Percentiles rank a stretch among this genome's conserved stretches.
Evolutionary conservation across 2,113 vertebrate genomes (phyloP).

Genomic region (Mustelus asterias): DNA sequence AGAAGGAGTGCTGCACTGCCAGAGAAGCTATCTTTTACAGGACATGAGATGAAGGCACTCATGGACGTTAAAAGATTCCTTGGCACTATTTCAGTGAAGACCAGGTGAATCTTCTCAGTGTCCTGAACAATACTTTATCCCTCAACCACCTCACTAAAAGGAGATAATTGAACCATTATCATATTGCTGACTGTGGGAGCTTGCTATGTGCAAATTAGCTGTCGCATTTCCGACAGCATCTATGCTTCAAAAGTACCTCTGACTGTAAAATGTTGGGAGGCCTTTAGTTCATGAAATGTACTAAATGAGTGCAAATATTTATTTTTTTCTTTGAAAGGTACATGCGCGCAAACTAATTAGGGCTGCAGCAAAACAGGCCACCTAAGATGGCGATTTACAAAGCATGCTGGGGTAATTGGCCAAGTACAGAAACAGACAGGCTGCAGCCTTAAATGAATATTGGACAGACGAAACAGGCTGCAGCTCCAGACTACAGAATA

Average conservation of each 20-base stretch:
- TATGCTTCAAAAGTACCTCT: background rate
- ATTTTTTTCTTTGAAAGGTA: background rate
- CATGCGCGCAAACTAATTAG: background rate
- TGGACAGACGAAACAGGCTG: no score
- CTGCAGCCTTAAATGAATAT: no score
- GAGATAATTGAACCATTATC: background rate
- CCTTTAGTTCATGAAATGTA: background rate
- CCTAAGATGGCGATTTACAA: no score
- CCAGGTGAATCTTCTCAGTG: background rate
- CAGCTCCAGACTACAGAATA: no score
- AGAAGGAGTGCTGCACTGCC: no score
- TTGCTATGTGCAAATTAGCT: background rate
- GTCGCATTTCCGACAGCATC: background rate
- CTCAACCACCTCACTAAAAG: background rate
- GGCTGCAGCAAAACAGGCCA: background rate
- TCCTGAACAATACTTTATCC: background rate
- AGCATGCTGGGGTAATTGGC: no score
- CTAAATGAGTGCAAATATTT: background rate
- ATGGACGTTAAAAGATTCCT: background rate
- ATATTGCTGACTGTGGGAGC: background rate
- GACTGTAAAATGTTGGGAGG: background rate
- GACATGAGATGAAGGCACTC: background rate
- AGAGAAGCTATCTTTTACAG: background rate
- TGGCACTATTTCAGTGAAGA: background rate
- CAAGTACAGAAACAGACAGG: no score